Base-by-base conservation (phyloP, 2,797 vertebrate species). In the Enteromius unitaeniatus region DNA sequence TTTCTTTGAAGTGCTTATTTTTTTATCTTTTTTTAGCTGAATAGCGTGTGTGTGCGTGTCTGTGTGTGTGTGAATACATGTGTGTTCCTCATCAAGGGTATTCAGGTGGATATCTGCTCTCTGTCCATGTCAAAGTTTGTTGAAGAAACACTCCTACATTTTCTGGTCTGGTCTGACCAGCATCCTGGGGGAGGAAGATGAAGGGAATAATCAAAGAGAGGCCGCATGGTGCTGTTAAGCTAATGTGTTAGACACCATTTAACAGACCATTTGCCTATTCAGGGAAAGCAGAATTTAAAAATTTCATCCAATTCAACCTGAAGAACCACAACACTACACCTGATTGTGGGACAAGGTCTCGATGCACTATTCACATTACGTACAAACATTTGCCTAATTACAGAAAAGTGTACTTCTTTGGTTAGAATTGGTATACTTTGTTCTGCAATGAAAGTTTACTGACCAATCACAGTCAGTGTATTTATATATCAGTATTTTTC, bases 231-330 rank as follows among this genome's bases (percentile, higher is more conserved):
- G 69, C 62, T 53, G 72, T 55, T 64, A 19, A 47, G 51, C 73
- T 85, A 84, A 81, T 85, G 79, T 60, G 83, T 85, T 82, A 80
- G 88, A 86, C 75, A 72, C 70, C 83, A 84, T 88, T 86, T 88
- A 86, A 70, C 72, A 83, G 79, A 73, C 75, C 79, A 58, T 85
- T 84, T 86, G 85, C 82, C 85, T 83, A 81, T 74, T 65, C 58
- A 17, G 76, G 53, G 60, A 62, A 47, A 85, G 31, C 79, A 77
- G 58, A 78, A 78, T 64, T 86, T 81, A 23, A 45, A 42, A 53
- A 76, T 86, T 60, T 84, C 85, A 88, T 81, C 53, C 80, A 82
- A 51, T 80, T 85, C 79, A 82, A 76, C 68, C 64, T 17, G 77
- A 40, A 49, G 58, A 79, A 51, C 51, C 51, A 68, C 55, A 51